Evolutionary conservation across 1,140 invertebrate species (phyloP), one percentile per base, ranked within the genome.

Genomic region (Apocrypta bakeri): DNA sequence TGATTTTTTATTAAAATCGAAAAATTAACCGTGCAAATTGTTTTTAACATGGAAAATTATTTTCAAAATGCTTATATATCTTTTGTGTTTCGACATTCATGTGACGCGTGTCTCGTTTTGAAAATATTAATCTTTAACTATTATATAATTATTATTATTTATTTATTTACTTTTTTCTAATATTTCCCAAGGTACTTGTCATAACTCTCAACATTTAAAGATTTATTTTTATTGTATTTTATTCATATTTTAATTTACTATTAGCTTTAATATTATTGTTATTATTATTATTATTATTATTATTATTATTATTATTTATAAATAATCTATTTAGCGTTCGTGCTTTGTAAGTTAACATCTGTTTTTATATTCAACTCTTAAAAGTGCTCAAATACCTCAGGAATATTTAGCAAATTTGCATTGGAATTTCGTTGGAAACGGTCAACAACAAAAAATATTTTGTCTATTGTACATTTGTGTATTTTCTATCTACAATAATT

Each of bases 401-500:
- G 73, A 75, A 75, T 48, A 61, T 56, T n/a, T n/a, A n/a, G n/a
- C n/a, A n/a, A n/a, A n/a, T n/a, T 14, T 61, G 29, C 25, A 75
- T 75, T 75, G 73, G 73, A 75, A 61, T 75, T 75, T 75, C 42
- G 48, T 75, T 56, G 73, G n/a, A 75, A 75, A 75, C 73, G 40
- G 42, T 75, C 42, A 75, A 75, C 37, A 73, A 73, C 73, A 56
- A 75, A 75, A 75, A 75, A 75, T 75, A 75, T 56, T 73, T 75
- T 11, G 17, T 56, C 73, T 75, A 75, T 75, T 56, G 40, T 75
- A 75, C 73, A 75, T 75, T 75, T 75, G 48, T 69, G 37, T 68
- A 68, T 40, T 68, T n/a, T 17, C 40, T 79, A 79, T 71, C 66
- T 79, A 79, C 66, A 29, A 42, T 68, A 68, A 78, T 68, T 78